Evolutionary conservation across 2,113 vertebrate species (phyloP).

Genomic region (Microcebus murinus): DNA sequence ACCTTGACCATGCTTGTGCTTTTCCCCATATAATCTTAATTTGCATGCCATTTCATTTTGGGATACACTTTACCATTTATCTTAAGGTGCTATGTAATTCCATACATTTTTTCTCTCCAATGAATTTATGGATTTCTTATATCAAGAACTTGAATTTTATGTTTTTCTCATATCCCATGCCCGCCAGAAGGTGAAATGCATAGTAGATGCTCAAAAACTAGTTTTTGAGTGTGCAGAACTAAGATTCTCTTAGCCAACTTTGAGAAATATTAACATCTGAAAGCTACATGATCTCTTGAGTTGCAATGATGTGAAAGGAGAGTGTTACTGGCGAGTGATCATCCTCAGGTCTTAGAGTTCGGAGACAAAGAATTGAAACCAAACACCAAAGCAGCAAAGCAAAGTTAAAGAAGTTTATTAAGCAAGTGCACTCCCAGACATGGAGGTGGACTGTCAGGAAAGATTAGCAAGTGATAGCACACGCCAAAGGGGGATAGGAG

Average conservation of each 20-base stretch:
- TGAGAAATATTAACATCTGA: neutral
- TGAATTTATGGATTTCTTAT: neutral
- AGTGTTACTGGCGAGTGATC: neutral
- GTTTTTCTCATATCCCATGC: neutral
- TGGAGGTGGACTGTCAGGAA: too few relatives aligned
- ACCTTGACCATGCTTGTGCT: neutral
- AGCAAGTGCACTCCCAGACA: too few relatives aligned
- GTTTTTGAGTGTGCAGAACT: neutral
- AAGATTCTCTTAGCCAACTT: neutral
- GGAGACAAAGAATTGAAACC: too few relatives aligned
- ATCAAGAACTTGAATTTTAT: neutral
- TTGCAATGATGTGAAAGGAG: neutral
- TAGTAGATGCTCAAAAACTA: neutral
- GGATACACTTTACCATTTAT: neutral
- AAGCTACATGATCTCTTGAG: neutral
- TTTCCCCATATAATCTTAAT: neutral
- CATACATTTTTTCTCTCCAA: neutral
- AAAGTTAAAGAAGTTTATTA: too few relatives aligned
- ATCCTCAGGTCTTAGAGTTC: too few relatives aligned
- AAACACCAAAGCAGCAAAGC: too few relatives aligned
- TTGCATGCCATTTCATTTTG: neutral
- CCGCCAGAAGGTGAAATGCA: neutral
- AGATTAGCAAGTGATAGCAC: too few relatives aligned
- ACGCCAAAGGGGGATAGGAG: too few relatives aligned
- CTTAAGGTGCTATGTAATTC: neutral